These are phyloP conservation scores for Allolobophora icterica DNA, from an alignment of 2,888 invertebrate species.

Conservation along the genomic window DNA sequence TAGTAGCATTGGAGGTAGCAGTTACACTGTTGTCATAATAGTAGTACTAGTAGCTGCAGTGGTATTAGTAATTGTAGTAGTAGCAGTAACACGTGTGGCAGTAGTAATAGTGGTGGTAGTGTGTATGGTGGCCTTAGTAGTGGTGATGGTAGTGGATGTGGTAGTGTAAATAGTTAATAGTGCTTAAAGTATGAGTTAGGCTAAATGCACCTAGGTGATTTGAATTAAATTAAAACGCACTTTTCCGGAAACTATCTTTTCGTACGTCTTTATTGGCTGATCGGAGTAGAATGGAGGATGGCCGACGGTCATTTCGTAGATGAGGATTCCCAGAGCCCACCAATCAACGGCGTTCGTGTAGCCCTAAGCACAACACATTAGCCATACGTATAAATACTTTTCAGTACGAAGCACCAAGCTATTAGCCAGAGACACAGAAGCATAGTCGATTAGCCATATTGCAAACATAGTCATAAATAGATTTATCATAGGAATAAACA, in stretches of 20 bases:
- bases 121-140: no score
- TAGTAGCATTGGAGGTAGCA: no score
- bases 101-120: no score
- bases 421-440: background rate
- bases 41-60: no score
- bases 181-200: background rate
- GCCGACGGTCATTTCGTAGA: conserved; percentile 72
- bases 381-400: conserved; percentile 66
- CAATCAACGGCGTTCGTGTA: conserved; percentile 99
- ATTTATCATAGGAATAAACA: no score
- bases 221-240: conserved; percentile 64
- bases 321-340: conserved; percentile 84
- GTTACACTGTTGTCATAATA: no score
- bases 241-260: conserved; percentile 98
- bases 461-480: no score
- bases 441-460: no score
- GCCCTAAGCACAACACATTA: conserved; percentile 61
- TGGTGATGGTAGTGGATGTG: no score
- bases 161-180: no score
- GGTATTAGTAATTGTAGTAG: no score
- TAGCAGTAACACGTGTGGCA: background rate
- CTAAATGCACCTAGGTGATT: background rate
- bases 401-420: conserved; percentile 67
- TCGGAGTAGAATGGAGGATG: conserved; percentile 99
- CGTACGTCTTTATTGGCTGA: conserved; percentile 99